Evolutionary conservation across 2,113 vertebrate species (phyloP).

Genomic region (Lichenostomus cassidix): DNA sequence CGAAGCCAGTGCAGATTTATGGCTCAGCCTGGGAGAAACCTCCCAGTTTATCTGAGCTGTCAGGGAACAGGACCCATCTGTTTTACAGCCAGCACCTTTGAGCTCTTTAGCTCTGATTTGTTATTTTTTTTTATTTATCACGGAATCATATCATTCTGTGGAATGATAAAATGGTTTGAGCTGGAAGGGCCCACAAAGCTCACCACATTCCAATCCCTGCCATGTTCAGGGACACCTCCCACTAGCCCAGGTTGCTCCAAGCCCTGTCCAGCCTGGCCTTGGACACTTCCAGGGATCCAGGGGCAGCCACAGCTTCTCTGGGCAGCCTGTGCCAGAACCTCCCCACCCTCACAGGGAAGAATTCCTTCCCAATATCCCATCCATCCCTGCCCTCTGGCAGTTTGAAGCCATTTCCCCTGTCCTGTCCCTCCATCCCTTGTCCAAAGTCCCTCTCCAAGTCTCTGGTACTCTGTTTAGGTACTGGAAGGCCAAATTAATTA

Average conservation of each 20-base stretch:
- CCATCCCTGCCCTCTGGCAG: not conserved
- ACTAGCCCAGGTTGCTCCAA: rapidly evolving
- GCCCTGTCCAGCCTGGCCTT: rapidly evolving
- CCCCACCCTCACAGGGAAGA: rapidly evolving
- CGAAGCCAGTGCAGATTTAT: not conserved
- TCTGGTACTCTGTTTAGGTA: not conserved
- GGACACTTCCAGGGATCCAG: not conserved
- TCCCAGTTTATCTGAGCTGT: not conserved
- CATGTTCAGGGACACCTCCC: not conserved
- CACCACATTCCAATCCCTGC: not conserved
- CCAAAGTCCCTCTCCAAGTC: too few relatives aligned
- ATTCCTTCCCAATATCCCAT: not conserved
- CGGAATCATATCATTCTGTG: not conserved
- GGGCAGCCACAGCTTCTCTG: not conserved
- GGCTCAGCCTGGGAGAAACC: not conserved
- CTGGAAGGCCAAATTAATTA: not conserved
- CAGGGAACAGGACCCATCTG: not conserved
- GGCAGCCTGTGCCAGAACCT: not conserved
- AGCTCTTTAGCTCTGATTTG: not conserved
- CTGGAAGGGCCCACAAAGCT: not conserved
- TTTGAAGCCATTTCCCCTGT: not conserved
- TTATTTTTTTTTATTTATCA: not conserved
- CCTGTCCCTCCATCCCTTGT: not conserved
- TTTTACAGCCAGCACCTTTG: not conserved
- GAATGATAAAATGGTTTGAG: not conserved